Evolutionary conservation across 2,113 vertebrate genomes (phyloP).

Genomic region (Passer domesticus): DNA sequence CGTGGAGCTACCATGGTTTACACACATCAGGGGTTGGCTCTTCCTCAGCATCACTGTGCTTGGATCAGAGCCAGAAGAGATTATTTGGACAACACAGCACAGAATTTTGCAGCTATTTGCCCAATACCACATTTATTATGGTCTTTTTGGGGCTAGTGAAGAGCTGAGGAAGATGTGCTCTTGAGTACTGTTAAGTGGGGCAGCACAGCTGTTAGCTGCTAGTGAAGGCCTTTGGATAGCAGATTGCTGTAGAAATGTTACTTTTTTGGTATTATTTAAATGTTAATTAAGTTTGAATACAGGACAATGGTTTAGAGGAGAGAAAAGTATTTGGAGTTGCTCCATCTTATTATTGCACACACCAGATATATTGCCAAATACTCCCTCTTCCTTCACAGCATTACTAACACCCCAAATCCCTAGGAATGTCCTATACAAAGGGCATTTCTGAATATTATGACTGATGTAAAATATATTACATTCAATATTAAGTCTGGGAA

Average conservation of each 20-base stretch:
- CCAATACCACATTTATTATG: not conserved
- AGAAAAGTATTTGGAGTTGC: not conserved
- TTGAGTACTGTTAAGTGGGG: not conserved
- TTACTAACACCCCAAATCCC: not conserved
- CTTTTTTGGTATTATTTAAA: not conserved
- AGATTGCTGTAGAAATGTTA: not conserved
- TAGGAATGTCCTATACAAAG: not conserved
- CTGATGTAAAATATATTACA: not conserved
- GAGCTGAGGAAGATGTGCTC: not conserved
- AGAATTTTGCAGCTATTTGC: not conserved
- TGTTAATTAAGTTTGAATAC: not conserved
- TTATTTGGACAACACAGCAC: not conserved
- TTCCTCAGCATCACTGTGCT: not conserved
- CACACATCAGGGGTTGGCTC: fast-evolving
- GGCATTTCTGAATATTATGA: not conserved
- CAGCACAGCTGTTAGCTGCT: not conserved
- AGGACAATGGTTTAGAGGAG: not conserved
- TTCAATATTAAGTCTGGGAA: conserved; percentile 13
- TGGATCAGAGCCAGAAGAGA: not conserved
- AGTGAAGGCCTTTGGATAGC: not conserved
- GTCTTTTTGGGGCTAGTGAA: not conserved
- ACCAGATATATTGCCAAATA: not conserved
- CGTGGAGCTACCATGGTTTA: not conserved
- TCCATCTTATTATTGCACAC: not conserved
- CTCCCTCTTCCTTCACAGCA: not conserved